phyloP scores from a whole-genome alignment of 2,113 vertebrate genomes.

The Plecotus auritus region DNA sequence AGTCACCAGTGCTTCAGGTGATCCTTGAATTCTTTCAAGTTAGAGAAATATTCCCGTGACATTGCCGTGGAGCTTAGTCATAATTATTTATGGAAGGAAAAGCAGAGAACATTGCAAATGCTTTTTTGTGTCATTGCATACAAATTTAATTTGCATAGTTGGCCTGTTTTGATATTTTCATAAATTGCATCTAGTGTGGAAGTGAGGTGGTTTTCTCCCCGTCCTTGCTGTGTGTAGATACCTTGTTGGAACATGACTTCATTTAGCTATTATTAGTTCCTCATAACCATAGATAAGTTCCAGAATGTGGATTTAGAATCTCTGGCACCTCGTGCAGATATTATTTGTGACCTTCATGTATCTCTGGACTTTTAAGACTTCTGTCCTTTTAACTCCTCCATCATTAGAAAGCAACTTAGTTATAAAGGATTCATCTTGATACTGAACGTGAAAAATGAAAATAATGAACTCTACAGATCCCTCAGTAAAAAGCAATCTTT shows the following conservation, averaged over 20 bases:
- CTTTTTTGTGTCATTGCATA: neutral
- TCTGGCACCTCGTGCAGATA: neutral
- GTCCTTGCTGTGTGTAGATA: neutral
- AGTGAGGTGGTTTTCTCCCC: neutral
- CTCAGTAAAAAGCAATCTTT: neutral
- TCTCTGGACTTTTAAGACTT: neutral
- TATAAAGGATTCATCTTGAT: neutral
- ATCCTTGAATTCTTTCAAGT: conserved; percentile 14
- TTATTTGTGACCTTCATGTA: neutral
- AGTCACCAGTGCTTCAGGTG: neutral
- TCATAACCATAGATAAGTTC: neutral
- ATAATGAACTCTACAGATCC: neutral
- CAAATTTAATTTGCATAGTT: neutral
- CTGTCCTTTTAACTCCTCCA: neutral
- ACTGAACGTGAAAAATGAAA: neutral
- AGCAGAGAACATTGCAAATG: neutral
- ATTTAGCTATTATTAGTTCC: neutral
- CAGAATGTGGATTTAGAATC: neutral
- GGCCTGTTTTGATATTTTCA: neutral
- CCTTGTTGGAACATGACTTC: neutral
- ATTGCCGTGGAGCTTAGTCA: neutral
- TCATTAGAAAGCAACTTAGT: neutral
- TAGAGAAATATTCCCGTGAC: neutral
- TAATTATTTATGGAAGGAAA: neutral
- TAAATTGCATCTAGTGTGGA: neutral